Evolutionary conservation across 2,888 invertebrate genomes (phyloP), one percentile per base, ranked within the genome.

Genomic region (Ypsolopha sequella): DNA sequence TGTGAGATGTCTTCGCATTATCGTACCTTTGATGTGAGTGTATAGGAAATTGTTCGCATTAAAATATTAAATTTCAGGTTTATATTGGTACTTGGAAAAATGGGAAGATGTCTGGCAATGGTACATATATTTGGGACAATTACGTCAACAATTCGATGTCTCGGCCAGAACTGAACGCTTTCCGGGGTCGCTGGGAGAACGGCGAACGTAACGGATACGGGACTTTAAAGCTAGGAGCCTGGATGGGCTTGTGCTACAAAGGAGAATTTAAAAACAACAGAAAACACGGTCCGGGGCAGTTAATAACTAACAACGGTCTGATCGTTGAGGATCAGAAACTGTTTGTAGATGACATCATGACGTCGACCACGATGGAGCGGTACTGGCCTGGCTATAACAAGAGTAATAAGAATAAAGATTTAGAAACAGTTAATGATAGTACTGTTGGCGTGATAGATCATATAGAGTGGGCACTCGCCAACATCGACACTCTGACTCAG

Each of bases 11-110:
- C 24, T 24, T 24, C 24, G 24, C 39, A 34, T 41, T 36, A 43
- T 48, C 4, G 24, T 24, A 24, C 24, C 24, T 24, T 24, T 53
- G 46, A 33, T 46, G 9, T 36, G n/a, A n/a, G n/a, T n/a, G n/a
- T n/a, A n/a, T n/a, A n/a, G n/a, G n/a, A n/a, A n/a, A n/a, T n/a
- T n/a, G 7, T 35, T 44, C 10, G 7, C 7, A 46, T 35, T 36
- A 41, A 44, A 10, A 14, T 36, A 50, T 44, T 52, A 49, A 52
- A 47, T 65, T 72, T 41, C 58, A 89, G 89, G 85, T 84, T 66
- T 91, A 91, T 63, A 80, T 72, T 54, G 91, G 91, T 0, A 80
- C 87, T 55, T 91, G 91, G 90, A 70, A 74, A 58, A 75, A 85
- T 51, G 89, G 89, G 35, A 68, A 77, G 0, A 89, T 89, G 80